Base-by-base conservation (phyloP, 2,888 invertebrate species). In the Gymnosoma rotundatum region DNA sequence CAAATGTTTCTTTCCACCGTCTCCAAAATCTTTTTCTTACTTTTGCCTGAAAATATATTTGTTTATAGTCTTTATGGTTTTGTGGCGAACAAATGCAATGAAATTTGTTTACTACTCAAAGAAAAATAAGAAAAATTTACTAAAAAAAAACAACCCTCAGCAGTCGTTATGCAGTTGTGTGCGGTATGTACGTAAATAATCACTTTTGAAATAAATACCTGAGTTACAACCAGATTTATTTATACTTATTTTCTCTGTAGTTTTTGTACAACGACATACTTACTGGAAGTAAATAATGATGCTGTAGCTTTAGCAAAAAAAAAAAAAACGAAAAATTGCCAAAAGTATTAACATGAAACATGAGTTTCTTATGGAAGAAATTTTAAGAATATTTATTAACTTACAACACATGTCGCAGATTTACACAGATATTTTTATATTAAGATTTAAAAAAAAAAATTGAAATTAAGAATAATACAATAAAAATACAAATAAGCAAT, bases 71-170 rank as follows among this genome's bases (percentile, higher is more conserved):
- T 66, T 81, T 69, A 61, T 61, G 81, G 78, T 69, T 84, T 70
- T 76, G 74, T 38, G 67, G 56, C 66, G 36, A 25, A 79, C 69
- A 74, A 81, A 81, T 81, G 74, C 70, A 61, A 74, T 54, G 60
- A 84, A 84, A 84, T 81, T 84, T 84, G 81, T 84, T 84, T 81
- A 81, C 84, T 74, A 78, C 73, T 69, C 69, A 48, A 64, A 66
- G 60, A 74, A 70, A 70, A 58, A 20, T 50, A 45, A 63, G 72
- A 50, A 69, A 52, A 69, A 16, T 60, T 18, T 36, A 45, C 67
- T 21, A 16, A 45, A 67, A 64, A 32, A 52, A 60, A 64, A 45
- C 58, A 63, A 45, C 32, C 48, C 69, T 50, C 45, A 38, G 21
- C 48, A 42, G 61, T 63, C 18, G 76, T 74, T 67, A 69, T 63